These are phyloP conservation scores for Fabriciana adippe DNA, from an alignment of 2,888 invertebrate genomes.

Conservation along the genomic window DNA sequence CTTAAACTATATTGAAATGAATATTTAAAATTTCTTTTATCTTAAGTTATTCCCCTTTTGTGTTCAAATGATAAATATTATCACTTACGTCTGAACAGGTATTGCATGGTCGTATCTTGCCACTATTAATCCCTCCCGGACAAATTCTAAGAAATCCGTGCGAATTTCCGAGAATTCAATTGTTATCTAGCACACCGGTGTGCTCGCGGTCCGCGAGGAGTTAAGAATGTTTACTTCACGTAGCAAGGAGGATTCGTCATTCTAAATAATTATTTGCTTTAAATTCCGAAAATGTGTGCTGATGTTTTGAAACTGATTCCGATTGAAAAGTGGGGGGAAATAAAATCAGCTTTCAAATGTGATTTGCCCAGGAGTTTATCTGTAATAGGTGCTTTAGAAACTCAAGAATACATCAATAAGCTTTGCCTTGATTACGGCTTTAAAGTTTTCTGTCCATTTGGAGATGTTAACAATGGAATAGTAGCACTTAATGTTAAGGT, in stretches of 20 bases:
- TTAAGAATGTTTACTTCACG: too few relatives aligned
- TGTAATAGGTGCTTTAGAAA: conserved; percentile 60
- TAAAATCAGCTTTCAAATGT: conserved; percentile 47
- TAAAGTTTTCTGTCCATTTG: conserved; percentile 67
- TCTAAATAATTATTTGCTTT: neutral
- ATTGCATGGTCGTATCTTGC: too few relatives aligned
- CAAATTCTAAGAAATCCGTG: too few relatives aligned
- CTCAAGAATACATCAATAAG: conserved; percentile 55
- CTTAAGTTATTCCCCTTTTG: too few relatives aligned
- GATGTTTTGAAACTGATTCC: conserved; percentile 47
- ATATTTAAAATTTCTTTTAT: too few relatives aligned
- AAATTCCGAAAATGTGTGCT: conserved; percentile 27
- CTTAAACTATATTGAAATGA: too few relatives aligned
- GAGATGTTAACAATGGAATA: conserved; percentile 62
- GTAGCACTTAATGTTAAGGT: conserved; percentile 60
- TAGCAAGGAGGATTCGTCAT: neutral
- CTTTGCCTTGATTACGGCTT: conserved; percentile 52
- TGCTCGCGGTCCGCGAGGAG: too few relatives aligned
- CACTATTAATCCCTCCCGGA: too few relatives aligned
- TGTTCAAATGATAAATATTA: too few relatives aligned
- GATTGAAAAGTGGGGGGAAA: conserved; percentile 48
- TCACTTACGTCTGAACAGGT: too few relatives aligned
- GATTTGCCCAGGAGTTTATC: conserved; percentile 59
- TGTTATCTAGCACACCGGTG: too few relatives aligned
- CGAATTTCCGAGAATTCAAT: too few relatives aligned